Base-by-base conservation (phyloP, 2,888 invertebrate species). In the Yponomeuta plumbellus region DNA sequence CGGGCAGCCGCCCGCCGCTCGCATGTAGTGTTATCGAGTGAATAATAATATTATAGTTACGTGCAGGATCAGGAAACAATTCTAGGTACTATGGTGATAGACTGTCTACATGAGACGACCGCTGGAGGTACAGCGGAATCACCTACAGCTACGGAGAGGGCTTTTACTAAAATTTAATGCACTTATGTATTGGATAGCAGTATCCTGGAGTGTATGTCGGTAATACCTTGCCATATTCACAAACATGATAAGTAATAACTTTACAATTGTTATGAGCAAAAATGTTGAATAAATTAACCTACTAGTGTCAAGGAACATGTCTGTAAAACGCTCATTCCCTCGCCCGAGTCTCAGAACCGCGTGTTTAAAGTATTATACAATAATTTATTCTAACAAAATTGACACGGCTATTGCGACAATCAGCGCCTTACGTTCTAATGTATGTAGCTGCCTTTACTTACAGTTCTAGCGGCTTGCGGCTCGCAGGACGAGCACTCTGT, bases 301-400 rank as follows among this genome's bases (percentile, higher is more conserved):
- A 59, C 59, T 59, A 13, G 59, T 21, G 23, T 59, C 59, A 59
- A 59, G 59, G 21, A 59, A 59, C 59, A 52, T 52, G 21, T 58
- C 21, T 8, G 11, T 58, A 58, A 58, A 22, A 59, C 23, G 21
- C 21, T 59, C 59, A 59, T 22, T 59, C 11, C 59, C 23, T 22
- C 59, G 59, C 11, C 59, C 10, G 59, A 22, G 23, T 59, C 59
- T 59, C 59, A 59, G 58, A 22, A 22, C 23, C 34, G 62, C 62
- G 61, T 61, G 26, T 34, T 20, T 59, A 59, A 59, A 22, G 59
- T 59, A 22, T 59, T 22, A 1, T n/a, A 44, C 17, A 20, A 10
- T 11, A 63, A 22, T 44, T 6, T 40, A 63, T 22, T 23, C 40
- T 63, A 63, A 63, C 63, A 22, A 63, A 63, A 63, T 44, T 22